Percentiles rank a stretch among this genome's conserved stretches.
Conservation (phyloP, 1,140 invertebrate species). For the Lerema accius region DNA sequence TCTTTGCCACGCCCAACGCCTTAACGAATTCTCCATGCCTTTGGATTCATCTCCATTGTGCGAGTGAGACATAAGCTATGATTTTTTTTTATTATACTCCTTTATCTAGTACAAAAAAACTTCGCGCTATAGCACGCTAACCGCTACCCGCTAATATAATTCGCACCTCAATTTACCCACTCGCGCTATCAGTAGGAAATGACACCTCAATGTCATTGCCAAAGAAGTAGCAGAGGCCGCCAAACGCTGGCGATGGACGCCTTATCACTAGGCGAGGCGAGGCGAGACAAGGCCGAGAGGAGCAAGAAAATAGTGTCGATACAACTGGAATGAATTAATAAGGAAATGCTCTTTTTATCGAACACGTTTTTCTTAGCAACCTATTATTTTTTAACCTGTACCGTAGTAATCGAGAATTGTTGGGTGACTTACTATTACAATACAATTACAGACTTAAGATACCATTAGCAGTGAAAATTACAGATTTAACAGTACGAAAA, state of each 20-base stretch:
- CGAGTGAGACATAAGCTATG: no score
- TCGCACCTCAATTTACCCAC: neutral
- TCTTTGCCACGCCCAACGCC: no score
- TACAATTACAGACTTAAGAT: no score
- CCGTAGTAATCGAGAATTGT: no score
- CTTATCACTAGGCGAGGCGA: slow-evolving; percentile 1
- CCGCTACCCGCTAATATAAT: neutral
- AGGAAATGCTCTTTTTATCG: no score
- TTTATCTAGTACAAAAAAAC: neutral
- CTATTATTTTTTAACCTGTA: no score
- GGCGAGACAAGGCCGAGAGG: neutral
- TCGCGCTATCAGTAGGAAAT: slow-evolving; percentile 5
- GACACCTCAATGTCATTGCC: slow-evolving; percentile 1
- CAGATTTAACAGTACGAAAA: no score
- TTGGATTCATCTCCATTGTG: no score
- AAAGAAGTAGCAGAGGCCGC: neutral
- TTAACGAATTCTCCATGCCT: no score
- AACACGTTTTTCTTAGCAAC: no score
- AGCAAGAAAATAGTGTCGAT: neutral
- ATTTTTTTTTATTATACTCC: neutral
- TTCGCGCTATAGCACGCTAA: neutral
- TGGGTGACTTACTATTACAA: no score
- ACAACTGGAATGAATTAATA: neutral
- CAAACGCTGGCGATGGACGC: neutral
- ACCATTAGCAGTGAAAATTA: no score